Evolutionary conservation across 2,797 vertebrate genomes (phyloP).

Genomic region (Muraenolepis orangiensis): DNA sequence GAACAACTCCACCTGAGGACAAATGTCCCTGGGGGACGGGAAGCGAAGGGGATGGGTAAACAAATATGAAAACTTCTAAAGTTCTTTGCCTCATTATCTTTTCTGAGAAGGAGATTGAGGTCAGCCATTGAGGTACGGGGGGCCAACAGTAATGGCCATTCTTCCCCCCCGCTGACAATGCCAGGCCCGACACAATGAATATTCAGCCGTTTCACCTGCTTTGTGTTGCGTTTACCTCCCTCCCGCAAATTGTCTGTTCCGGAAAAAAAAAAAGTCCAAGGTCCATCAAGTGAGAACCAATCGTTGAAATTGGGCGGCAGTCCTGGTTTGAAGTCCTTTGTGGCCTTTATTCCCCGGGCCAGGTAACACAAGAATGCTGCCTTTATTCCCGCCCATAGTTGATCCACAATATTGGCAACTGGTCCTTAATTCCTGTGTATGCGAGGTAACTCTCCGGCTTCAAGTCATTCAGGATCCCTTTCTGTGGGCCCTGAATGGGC

Average conservation of each 20-base stretch:
- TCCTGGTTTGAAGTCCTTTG: slow-evolving; percentile 80
- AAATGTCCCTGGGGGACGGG: slow-evolving; percentile 21
- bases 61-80: slow-evolving; percentile 48
- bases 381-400: slow-evolving; percentile 75
- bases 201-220: slow-evolving; percentile 70
- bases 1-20: slow-evolving; percentile 24
- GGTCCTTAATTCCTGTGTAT: slow-evolving; percentile 79
- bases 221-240: slow-evolving; percentile 68
- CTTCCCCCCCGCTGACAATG: slow-evolving; percentile 68
- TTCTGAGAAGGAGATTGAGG: slow-evolving; percentile 67
- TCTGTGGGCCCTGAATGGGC: slow-evolving; percentile 72
- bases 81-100: slow-evolving; percentile 13
- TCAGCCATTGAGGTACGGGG: slow-evolving; percentile 62
- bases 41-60: slow-evolving; percentile 12
- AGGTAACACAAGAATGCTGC: slow-evolving; percentile 79
- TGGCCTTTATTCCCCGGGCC: slow-evolving; percentile 75
- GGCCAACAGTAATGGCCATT: slow-evolving; percentile 70
- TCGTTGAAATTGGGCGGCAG: slow-evolving; percentile 70
- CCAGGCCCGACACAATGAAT: slow-evolving; percentile 69
- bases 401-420: slow-evolving; percentile 84
- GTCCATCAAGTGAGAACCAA: slow-evolving; percentile 81
- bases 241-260: slow-evolving; percentile 71
- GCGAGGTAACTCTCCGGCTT: slow-evolving; percentile 77
- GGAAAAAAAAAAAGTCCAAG: slow-evolving; percentile 76
- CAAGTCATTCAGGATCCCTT: slow-evolving; percentile 77